These are phyloP conservation scores for Piliocolobus tephrosceles DNA, from an alignment of 2,113 vertebrate species.

Conservation along the genomic window DNA sequence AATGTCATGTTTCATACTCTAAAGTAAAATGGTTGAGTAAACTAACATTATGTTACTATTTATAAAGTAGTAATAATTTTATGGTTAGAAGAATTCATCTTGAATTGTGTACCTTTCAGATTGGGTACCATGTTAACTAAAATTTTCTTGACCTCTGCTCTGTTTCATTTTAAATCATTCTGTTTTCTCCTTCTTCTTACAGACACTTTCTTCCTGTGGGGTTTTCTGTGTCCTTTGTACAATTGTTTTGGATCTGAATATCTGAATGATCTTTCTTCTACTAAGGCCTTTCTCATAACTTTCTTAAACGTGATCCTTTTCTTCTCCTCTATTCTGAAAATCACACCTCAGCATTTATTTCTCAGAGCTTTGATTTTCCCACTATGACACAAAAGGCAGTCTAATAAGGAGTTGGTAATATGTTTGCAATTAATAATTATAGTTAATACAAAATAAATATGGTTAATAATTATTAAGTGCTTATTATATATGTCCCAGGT, in stretches of 20 bases:
- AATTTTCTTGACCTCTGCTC: neutral
- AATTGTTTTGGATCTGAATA: neutral
- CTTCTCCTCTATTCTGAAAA: neutral
- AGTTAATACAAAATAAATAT: neutral
- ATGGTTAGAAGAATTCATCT: neutral
- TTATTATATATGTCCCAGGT: neutral
- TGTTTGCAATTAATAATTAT: neutral
- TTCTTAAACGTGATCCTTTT: neutral
- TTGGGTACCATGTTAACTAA: neutral
- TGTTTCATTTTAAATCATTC: neutral
- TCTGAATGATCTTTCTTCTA: neutral
- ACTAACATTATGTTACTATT: neutral
- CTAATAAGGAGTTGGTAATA: neutral
- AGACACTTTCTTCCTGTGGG: fast-evolving
- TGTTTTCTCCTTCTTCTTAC: neutral
- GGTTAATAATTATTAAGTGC: neutral
- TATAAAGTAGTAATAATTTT: neutral
- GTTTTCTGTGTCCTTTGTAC: neutral
- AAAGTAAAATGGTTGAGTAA: neutral
- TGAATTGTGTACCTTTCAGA: neutral
- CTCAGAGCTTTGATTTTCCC: neutral
- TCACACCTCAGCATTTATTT: neutral
- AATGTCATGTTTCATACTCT: neutral
- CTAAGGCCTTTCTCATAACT: neutral
- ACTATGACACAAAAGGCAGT: neutral